Evolutionary conservation across 37 sponge, comb jelly and placozoan species (phyloP), one percentile per base, ranked within the genome.

Genomic region (Dysidea cf. avara): DNA sequence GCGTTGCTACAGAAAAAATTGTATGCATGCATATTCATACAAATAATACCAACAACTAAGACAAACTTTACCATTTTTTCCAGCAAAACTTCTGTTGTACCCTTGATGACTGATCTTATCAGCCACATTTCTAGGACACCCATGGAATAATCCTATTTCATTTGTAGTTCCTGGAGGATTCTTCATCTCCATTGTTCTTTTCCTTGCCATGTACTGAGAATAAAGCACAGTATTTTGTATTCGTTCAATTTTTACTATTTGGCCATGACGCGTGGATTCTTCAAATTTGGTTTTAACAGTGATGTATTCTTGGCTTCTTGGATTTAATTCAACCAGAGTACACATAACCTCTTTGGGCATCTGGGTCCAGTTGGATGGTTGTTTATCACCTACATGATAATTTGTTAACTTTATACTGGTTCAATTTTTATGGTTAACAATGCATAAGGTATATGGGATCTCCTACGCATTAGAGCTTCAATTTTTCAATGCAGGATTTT

Each of bases 1-100:
- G n/a, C n/a, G n/a, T n/a, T n/a, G n/a, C n/a, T n/a, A n/a, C n/a
- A n/a, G n/a, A n/a, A n/a, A n/a, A n/a, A n/a, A n/a, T n/a, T n/a
- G n/a, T n/a, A n/a, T n/a, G n/a, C n/a, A n/a, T n/a, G n/a, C n/a
- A n/a, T n/a, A n/a, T n/a, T n/a, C n/a, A n/a, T n/a, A n/a, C n/a
- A n/a, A n/a, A n/a, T n/a, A n/a, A n/a, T n/a, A n/a, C n/a, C n/a
- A n/a, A n/a, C n/a, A n/a, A n/a, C n/a, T n/a, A n/a, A n/a, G n/a
- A n/a, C n/a, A n/a, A n/a, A n/a, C n/a, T n/a, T 21, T 64, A 76
- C 77, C 77, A 64, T 76, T 38, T 6, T 29, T 38, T 33, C 77
- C 77, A n/a, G 77, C 52, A 64, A 51, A 76, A 49, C 65, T 64
- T 18, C 63, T 60, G 31, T 74, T 61, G 49, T 60, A 61, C 0